Conservation (phyloP, 2,113 vertebrate genomes). For the Dipodomys ordii region DNA sequence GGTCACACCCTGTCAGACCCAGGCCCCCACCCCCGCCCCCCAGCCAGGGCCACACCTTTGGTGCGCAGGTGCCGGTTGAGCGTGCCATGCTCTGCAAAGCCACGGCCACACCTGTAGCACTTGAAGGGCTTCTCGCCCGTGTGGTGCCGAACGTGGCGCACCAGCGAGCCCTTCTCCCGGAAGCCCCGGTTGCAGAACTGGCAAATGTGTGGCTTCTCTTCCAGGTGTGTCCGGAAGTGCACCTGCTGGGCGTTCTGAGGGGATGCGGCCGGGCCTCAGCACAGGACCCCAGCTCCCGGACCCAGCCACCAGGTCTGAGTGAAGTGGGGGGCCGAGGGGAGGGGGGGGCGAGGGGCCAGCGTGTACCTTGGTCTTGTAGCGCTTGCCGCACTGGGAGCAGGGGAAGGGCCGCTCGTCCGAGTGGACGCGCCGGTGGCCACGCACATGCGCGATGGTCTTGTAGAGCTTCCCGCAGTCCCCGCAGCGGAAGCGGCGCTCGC, state of each 20-base stretch:
- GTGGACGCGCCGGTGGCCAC: constrained; percentile 96
- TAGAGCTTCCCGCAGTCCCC: constrained; percentile 98
- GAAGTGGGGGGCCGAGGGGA: too few relatives aligned
- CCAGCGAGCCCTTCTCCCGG: constrained; percentile 96
- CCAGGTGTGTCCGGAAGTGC: constrained; percentile 95
- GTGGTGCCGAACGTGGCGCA: constrained; percentile 97
- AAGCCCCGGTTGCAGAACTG: constrained; percentile 95
- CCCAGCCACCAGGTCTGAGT: not conserved
- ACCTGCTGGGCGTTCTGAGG: constrained; percentile 97
- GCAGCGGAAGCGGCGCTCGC: constrained; percentile 95
- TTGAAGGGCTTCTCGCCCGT: constrained; percentile 98
- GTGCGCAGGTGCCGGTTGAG: constrained; percentile 96
- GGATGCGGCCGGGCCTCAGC: not conserved
- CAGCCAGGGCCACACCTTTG: constrained; percentile 89
- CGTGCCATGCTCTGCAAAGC: constrained; percentile 97
- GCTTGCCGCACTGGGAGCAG: constrained; percentile 94
- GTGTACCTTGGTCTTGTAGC: constrained; percentile 97
- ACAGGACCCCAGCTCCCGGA: not conserved
- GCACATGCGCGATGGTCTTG: constrained; percentile 97
- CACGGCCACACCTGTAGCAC: constrained; percentile 94
- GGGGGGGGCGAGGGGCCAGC: not conserved
- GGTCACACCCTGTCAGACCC: not conserved
- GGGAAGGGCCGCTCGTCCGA: constrained; percentile 95
- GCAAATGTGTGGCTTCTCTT: constrained; percentile 95
- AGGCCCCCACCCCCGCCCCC: rapidly evolving